Evolutionary conservation across 2,113 vertebrate species (phyloP).

Genomic region (Chelonoidis abingdonii): DNA sequence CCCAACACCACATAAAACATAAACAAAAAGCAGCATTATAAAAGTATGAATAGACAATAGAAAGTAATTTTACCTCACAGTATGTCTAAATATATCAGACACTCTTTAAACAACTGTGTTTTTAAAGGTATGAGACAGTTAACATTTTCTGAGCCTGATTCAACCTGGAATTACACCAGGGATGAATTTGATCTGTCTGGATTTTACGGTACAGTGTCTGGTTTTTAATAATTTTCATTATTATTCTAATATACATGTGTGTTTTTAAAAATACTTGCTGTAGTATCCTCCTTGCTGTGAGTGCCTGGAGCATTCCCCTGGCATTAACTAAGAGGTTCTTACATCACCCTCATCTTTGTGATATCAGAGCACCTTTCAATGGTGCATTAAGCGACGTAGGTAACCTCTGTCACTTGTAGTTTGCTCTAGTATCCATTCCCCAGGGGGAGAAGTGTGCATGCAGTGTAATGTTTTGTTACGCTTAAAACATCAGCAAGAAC

Average conservation of each 20-base stretch:
- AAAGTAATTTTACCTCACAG: conserved; percentile 53
- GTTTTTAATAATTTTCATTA: background rate
- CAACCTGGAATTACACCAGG: background rate
- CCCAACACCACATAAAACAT: conserved; percentile 51
- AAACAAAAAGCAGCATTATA: conserved; percentile 62
- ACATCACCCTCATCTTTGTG: background rate
- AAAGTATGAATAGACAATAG: conserved; percentile 64
- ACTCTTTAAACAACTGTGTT: conserved; percentile 50
- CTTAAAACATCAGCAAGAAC: background rate
- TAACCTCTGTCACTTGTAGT: background rate
- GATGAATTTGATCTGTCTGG: background rate
- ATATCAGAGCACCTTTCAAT: background rate
- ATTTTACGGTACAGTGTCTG: background rate
- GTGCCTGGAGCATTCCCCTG: background rate
- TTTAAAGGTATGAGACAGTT: conserved; percentile 52
- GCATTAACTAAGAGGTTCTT: background rate
- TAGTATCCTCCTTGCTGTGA: background rate
- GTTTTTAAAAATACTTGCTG: background rate
- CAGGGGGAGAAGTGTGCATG: background rate
- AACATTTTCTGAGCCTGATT: conserved; percentile 62
- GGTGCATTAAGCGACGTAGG: background rate
- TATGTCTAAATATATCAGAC: conserved; percentile 42
- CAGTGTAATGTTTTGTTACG: background rate
- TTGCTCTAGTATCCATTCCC: background rate
- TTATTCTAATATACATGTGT: background rate